phyloP scores from a whole-genome alignment of 2,113 vertebrate species.

The Amazona vittata region DNA sequence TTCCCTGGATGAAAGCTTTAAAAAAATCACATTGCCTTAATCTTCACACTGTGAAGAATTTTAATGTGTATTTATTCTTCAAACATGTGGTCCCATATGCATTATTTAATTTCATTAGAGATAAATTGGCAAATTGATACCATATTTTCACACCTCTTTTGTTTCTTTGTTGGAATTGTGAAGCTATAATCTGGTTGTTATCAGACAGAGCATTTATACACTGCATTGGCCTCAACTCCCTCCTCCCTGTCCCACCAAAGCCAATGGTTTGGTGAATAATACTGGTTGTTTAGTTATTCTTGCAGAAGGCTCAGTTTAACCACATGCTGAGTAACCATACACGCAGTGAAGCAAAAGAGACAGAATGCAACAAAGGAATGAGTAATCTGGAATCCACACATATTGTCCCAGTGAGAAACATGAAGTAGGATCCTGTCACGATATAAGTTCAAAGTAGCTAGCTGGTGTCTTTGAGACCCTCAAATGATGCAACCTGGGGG shows the following conservation, averaged over 20 bases:
- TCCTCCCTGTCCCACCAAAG: rapidly evolving
- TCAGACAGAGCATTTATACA: background rate
- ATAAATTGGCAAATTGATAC: constrained; percentile 62
- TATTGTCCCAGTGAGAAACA: rapidly evolving
- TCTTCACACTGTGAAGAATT: constrained; percentile 53
- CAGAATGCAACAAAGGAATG: background rate
- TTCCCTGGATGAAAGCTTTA: constrained; percentile 38
- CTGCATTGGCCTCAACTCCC: background rate
- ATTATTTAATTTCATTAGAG: constrained; percentile 65
- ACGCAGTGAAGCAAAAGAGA: background rate
- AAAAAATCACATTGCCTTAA: constrained; percentile 39
- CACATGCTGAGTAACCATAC: background rate
- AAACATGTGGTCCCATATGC: background rate
- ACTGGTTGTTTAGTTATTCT: background rate
- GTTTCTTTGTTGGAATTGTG: background rate
- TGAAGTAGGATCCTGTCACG: background rate
- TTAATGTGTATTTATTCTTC: constrained; percentile 63
- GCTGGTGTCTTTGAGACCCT: background rate
- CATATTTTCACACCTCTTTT: background rate
- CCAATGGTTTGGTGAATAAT: background rate
- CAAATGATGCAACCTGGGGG: background rate
- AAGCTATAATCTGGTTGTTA: constrained; percentile 39
- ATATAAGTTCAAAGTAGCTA: background rate
- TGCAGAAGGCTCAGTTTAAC: background rate
- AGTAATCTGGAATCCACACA: background rate